Evolutionary conservation across 1,140 invertebrate genomes (phyloP), one percentile per base, ranked within the genome.

Genomic region (Drosophila repleta): DNA sequence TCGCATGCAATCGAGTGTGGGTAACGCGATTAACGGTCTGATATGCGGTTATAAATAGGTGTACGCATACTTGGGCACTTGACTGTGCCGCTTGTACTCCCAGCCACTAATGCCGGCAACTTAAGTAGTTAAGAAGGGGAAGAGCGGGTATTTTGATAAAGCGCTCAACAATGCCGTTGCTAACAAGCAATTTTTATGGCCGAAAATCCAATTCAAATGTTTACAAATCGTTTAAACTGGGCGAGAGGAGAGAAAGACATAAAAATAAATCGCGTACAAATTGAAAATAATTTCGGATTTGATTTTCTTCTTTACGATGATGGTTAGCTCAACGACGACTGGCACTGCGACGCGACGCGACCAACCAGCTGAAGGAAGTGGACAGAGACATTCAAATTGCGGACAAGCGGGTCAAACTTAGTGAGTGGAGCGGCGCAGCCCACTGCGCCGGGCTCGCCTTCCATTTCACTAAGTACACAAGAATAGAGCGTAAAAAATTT

Each of bases 261-360:
- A 83, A 90, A 91, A 91, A 77, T 91, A 91, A 91, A 91, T 91
- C 90, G 90, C 89, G 77, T 91, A 91, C 90, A 91, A 91, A 91
- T 91, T 91, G 90, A 91, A 91, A 83, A 90, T 90, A 88, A 91
- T 91, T 91, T 91, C 85, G 63, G 85, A 90, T 91, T 90, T 91
- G 90, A 90, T 91, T 90, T 87, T 90, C 62, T 82, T 71, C 82
- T 88, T 76, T 76, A 79, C 79, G 76, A 75, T 82, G 82, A 80
- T 80, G 72, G 65, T 60, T 32, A 17, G 37, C 11, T 2, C 32
- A 29, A 6, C 29, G 3, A 35, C 32, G 32, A 35, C 10, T 3
- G 18, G 57, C 24, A 43, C 56, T 0, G 29, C 65, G 21, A 43
- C 56, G n/a, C n/a, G n/a, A n/a, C 29, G 17, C 48, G 46, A 61